Evolutionary conservation across 1,140 invertebrate species (phyloP).

Genomic region (Drosophila tristis): DNA sequence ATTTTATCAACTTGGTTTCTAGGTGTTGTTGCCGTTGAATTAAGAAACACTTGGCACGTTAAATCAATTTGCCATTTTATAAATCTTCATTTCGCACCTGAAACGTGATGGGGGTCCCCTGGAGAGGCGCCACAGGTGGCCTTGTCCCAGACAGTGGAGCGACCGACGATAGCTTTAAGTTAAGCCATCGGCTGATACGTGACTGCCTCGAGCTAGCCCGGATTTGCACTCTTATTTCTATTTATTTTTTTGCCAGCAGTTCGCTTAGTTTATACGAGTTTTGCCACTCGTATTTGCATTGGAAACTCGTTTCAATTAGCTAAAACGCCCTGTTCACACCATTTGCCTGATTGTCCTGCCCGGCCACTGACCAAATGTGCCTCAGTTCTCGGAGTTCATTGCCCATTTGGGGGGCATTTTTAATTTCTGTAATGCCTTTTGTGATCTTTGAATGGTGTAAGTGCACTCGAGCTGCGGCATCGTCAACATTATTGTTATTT

Average conservation of each 20-base stretch:
- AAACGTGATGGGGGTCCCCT: slow-evolving; percentile 52
- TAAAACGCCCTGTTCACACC: slow-evolving; percentile 74
- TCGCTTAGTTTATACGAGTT: slow-evolving; percentile 28
- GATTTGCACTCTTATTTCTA: slow-evolving; percentile 65
- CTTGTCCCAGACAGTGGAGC: slow-evolving; percentile 13
- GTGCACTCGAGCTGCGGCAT: slow-evolving; percentile 63
- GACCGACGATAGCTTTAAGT: slow-evolving; percentile 26
- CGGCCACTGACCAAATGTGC: slow-evolving; percentile 48
- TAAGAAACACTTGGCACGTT: slow-evolving; percentile 73
- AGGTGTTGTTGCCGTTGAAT: slow-evolving; percentile 33
- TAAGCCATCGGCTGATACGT: slow-evolving; percentile 56
- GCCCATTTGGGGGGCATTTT: slow-evolving; percentile 66
- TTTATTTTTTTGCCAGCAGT: slow-evolving; percentile 53
- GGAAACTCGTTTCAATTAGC: slow-evolving; percentile 70
- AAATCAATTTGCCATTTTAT: slow-evolving; percentile 80
- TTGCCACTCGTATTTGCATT: slow-evolving; percentile 48
- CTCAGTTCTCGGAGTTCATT: slow-evolving; percentile 55
- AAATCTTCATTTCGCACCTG: slow-evolving; percentile 81
- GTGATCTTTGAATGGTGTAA: slow-evolving; percentile 57
- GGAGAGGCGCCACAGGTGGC: slow-evolving; percentile 66
- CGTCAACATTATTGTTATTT: slow-evolving; percentile 28
- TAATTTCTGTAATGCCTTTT: slow-evolving; percentile 79
- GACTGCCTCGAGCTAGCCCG: slow-evolving; percentile 47
- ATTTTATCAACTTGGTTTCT: slow-evolving; percentile 60
- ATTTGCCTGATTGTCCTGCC: slow-evolving; percentile 69